Base-by-base conservation (phyloP, 2,888 invertebrate species). In the Mythimna albipuncta region DNA sequence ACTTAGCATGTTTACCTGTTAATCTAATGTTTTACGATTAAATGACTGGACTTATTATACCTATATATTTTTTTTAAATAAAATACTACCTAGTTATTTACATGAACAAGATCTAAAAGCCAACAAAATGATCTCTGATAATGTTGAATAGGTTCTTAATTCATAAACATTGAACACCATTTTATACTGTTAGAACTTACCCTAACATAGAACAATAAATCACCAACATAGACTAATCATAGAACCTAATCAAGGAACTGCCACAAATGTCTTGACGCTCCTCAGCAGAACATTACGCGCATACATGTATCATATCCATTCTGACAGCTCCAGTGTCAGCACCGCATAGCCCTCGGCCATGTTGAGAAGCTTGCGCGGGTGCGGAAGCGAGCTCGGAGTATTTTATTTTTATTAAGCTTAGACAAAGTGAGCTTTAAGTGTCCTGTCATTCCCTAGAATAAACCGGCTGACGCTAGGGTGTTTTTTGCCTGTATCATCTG, bases 221-320 rank as follows among this genome's bases (percentile, higher is more conserved):
- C 63, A 78, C 26, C 7, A 58, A 32, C 26, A 52, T 41, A 64
- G 64, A 35, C 57, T 62, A 67, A 74, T 81, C 69, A 55, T 68
- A 65, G 61, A 69, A 79, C 74, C 83, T 73, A 80, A 80, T 80
- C 83, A 75, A 75, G 66, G 44, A 55, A 58, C 64, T 54, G 78
- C 55, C 64, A 66, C 38, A 72, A 55, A 58, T 21, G 64, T 82
- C 82, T 80, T 50, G 69, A 11, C 79, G 62, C 54, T 54, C 52
- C 66, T 41, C 59, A 52, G 59, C 55, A 38, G 62, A 62, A 64
- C 65, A 65, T 64, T 58, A 69, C 62, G 47, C 41, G 32, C 58
- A 19, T 52, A 74, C 79, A 83, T 83, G 83, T 81, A 83, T 81
- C 83, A 79, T 81, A 83, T 61, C 79, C n/a, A 47, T 16, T 62